Base-by-base conservation (phyloP, 2,888 invertebrate genomes). In the Epiblema foenella region DNA sequence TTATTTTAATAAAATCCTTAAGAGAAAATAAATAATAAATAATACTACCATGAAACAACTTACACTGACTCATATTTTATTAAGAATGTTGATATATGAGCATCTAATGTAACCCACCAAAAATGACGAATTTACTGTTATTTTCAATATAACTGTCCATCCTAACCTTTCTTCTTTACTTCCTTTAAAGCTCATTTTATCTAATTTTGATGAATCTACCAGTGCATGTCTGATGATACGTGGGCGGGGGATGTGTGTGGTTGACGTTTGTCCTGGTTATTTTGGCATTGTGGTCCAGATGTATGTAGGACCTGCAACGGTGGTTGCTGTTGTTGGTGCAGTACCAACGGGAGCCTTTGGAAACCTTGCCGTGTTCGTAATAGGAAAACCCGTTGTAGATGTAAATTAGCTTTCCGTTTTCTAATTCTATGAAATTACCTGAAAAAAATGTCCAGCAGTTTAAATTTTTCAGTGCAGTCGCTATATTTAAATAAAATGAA, bases 371-470 rank as follows among this genome's bases (percentile, higher is more conserved):
- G 64, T 64, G 64, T 54, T 64, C 52, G 54, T 63, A 67, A 66
- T 72, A 75, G 9, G 74, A 66, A 54, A 67, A 74, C 1, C 71
- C 71, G 15, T 69, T 10, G 51, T 70, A 74, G 0, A 75, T 66
- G 17, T 64, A 74, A 15, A 65, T 51, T 37, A 56, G 33, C 12
- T 69, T 69, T 10, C 75, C 76, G 33, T 68, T 77, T 2, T 64
- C 18, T 33, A 77, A 69, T 0, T 75, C 74, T 57, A 79, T 73
- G 1, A 78, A 59, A 20, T 68, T 51, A 37, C 76, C 78, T 78
- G 66, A 10, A 70, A 75, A 24, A 64, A n/a, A 33, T 69, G 18
- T 29, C 2, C 2, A 15, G 10, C 20, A 29, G 0, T 33, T 15
- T 29, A 42, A 10, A 24, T 18, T 59, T 20, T 42, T 20, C 1